Base-by-base conservation (phyloP, 2,888 invertebrate species). In the Flexamia atlantica region DNA sequence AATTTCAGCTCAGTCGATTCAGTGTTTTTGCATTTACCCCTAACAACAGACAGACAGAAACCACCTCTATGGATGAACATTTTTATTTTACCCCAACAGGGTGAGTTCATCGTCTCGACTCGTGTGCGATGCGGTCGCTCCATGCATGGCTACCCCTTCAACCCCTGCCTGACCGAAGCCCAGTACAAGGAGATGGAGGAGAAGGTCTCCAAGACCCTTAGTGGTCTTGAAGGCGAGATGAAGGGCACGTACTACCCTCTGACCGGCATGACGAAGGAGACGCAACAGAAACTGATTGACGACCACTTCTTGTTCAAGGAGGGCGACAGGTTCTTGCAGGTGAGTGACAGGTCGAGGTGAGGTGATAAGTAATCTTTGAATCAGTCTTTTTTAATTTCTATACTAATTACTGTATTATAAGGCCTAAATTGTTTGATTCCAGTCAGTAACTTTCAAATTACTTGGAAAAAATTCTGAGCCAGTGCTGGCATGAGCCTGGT, bases 251-350 rank as follows among this genome's bases (percentile, higher is more conserved):
- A 98, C 94, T 97, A 95, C 91, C 98, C 98, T 40, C 93, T 98
- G 89, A 97, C 97, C 86, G 98, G 98, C 89, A 98, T 98, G 98
- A 95, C 96, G 92, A 98, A 98, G 93, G 95, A 97, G 84, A 96
- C 96, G 85, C 98, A 98, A 92, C 97, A 98, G 91, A 96, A 98
- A 92, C 94, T 99, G 89, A 98, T 98, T 90, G 98, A 98, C 89
- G 98, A 98, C 91, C 98, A 99, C 92, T 99, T 99, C 95, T 94
- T 98, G 89, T 98, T 98, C 95, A 98, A 98, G 93, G 98, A 98
- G 92, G 98, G 98, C 87, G 98, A 97, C 90, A 94, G 96, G 86
- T 96, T 96, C 93, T 94, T 97, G 90, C 90, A 91, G 89, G 90
- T 90, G n/a, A 40, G 72, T 1, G 23, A n/a, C n/a, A n/a, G 46